Evolutionary conservation across 37 sponge, comb jelly and placozoan species (phyloP), one percentile per base, ranked within the genome.

Genomic region (Oopsacas minuta): DNA sequence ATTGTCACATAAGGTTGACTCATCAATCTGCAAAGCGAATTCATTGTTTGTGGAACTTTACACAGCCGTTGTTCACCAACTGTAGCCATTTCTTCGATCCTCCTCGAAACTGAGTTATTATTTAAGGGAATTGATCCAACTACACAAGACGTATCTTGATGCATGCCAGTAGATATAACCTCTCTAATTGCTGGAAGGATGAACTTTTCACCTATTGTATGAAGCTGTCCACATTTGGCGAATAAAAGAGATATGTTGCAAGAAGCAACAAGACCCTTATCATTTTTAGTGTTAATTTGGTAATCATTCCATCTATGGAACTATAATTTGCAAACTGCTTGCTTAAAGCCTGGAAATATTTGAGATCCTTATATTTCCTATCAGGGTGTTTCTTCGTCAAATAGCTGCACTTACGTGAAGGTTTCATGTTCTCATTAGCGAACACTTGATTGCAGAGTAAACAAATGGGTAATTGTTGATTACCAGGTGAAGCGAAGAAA

Each of bases 361-460:
- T 61, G 75, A 61, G 75, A 12, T 61, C 75, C 75, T 61, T 61
- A 34, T 61, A 25, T 61, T 61, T 61, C 75, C 28, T 61, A 61
- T 61, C 75, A 61, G 75, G 75, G 75, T 61, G 75, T n/a, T 61
- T 61, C 75, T 61, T 61, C 28, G 75, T 61, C 75, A 61, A 61
- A n/a, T 61, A 34, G 20, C 28, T 34, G 30, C 75, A 61, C 75
- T 32, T 61, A 25, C 75, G 75, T 61, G 75, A 61, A 61, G 75
- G 75, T 61, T 61, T 61, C 75, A 61, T 61, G 28, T 3, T 12
- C 30, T 61, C 75, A 61, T 61, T 61, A 61, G 75, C 22, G 30
- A 61, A 61, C 30, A 61, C 75, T 61, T 61, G 75, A 61, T 61
- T 61, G 75, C 75, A 61, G 75, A 61, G 75, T 61, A 61, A 61